These are phyloP conservation scores for Peromyscus attwateri DNA, from an alignment of 2,797 vertebrate species.

Conservation along the genomic window DNA sequence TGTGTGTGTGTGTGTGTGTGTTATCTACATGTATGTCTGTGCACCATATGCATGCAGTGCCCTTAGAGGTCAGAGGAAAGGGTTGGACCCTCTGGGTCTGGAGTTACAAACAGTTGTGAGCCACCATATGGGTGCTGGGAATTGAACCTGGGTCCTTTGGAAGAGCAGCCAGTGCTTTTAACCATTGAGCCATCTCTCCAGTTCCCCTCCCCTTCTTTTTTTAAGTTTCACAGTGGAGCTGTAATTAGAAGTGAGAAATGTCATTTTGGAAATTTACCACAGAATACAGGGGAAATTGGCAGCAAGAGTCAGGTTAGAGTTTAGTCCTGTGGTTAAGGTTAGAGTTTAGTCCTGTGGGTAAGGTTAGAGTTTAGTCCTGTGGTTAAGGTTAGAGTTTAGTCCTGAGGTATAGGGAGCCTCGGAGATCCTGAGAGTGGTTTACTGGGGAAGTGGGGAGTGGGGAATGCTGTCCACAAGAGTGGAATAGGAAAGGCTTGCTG, in stretches of 20 bases:
- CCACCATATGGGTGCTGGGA: neutral
- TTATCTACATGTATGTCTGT: neutral
- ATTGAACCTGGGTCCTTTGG: neutral
- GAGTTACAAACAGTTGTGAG: neutral
- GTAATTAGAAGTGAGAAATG: conserved; percentile 29
- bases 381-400: neutral
- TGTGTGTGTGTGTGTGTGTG: no score
- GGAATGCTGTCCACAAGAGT: conserved; percentile 1
- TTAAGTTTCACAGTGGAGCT: neutral
- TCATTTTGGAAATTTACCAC: conserved; percentile 31
- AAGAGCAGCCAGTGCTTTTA: neutral
- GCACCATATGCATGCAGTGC: neutral
- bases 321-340: neutral
- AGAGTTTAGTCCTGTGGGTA: neutral
- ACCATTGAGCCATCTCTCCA: neutral
- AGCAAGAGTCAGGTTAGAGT: neutral
- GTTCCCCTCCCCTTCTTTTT: neutral
- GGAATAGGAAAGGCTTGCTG: neutral
- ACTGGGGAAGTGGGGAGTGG: neutral
- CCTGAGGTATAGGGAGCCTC: neutral
- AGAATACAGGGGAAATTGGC: neutral
- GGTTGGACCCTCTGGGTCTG: neutral
- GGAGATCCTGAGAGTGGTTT: neutral
- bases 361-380: neutral
- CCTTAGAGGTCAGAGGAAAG: neutral